These are phyloP conservation scores for Drosophila meridiana DNA, from an alignment of 2,888 invertebrate species.

Conservation along the genomic window DNA sequence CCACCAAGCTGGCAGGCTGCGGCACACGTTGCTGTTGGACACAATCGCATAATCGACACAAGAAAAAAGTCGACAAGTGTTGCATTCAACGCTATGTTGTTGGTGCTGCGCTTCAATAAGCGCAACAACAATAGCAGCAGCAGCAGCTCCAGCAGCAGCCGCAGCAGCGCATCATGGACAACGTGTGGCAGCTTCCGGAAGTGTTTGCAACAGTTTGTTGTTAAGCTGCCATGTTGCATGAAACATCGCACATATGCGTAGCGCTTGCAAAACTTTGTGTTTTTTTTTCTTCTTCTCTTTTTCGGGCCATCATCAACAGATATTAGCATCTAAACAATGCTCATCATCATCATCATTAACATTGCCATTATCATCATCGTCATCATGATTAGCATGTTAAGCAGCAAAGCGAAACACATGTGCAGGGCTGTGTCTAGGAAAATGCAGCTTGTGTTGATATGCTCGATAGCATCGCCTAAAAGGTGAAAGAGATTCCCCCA, in stretches of 20 bases:
- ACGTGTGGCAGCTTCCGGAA: slow-evolving; percentile 72
- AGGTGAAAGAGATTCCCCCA: slow-evolving; percentile 30
- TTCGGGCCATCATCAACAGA: slow-evolving; percentile 24
- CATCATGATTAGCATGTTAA: slow-evolving; percentile 23
- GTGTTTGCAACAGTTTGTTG: slow-evolving; percentile 52
- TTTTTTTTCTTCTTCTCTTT: slow-evolving; percentile 3
- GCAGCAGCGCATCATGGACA: slow-evolving; percentile 41
- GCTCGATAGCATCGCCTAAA: slow-evolving; percentile 52
- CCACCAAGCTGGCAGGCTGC: slow-evolving; percentile 23
- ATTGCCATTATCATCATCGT: slow-evolving; percentile 38
- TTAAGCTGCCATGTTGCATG: slow-evolving; percentile 57
- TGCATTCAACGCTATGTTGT: slow-evolving; percentile 50
- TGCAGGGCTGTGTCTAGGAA: slow-evolving; percentile 41
- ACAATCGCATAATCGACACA: slow-evolving; percentile 65
- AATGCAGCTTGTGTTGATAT: slow-evolving; percentile 58
- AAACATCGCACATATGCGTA: slow-evolving; percentile 59
- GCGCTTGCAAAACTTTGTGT: slow-evolving; percentile 40
- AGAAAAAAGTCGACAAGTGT: slow-evolving; percentile 51
- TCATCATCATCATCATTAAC: slow-evolving; percentile 29
- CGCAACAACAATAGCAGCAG: slow-evolving; percentile 40
- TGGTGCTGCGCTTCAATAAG: slow-evolving; percentile 71
- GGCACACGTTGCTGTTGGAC: slow-evolving; percentile 38
- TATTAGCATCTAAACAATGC: slow-evolving; percentile 28
- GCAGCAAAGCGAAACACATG: slow-evolving; percentile 68
- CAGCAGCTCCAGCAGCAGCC: slow-evolving; percentile 9